These are phyloP conservation scores for Heterotis niloticus DNA, from an alignment of 2,113 vertebrate genomes.

Conservation along the genomic window DNA sequence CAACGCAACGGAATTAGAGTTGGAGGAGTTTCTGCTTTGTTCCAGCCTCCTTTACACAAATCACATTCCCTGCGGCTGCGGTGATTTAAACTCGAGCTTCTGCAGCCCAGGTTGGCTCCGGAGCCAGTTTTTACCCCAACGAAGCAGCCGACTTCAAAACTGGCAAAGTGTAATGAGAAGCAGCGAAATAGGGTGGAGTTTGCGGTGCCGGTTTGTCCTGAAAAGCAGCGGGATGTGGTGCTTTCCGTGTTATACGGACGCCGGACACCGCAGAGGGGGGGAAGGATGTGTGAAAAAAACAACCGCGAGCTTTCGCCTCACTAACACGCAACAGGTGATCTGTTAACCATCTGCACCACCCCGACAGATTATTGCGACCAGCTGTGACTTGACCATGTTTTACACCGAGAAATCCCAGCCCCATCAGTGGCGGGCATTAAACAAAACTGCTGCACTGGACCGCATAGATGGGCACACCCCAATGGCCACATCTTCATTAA, in stretches of 20 bases:
- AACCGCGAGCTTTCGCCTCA: background rate
- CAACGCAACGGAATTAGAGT: background rate
- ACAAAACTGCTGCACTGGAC: too few relatives aligned
- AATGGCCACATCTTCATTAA: background rate
- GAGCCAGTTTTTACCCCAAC: background rate
- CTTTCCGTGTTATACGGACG: too few relatives aligned
- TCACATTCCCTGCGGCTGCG: background rate
- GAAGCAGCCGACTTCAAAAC: background rate
- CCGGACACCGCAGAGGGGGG: too few relatives aligned
- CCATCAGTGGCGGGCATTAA: background rate
- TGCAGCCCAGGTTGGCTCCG: background rate
- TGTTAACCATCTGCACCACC: background rate
- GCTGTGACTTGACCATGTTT: background rate
- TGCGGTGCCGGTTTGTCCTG: background rate
- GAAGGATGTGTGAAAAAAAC: background rate
- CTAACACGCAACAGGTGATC: background rate
- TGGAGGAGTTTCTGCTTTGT: background rate
- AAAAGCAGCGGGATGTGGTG: too few relatives aligned
- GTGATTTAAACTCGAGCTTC: background rate
- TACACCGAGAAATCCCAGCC: background rate
- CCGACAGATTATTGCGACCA: background rate
- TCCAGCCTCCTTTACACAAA: conserved; percentile 4
- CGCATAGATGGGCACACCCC: too few relatives aligned
- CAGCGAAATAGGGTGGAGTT: background rate
- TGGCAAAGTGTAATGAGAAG: background rate